Evolutionary conservation across 1,140 invertebrate genomes (phyloP).

Genomic region (Ceratina japonica): DNA sequence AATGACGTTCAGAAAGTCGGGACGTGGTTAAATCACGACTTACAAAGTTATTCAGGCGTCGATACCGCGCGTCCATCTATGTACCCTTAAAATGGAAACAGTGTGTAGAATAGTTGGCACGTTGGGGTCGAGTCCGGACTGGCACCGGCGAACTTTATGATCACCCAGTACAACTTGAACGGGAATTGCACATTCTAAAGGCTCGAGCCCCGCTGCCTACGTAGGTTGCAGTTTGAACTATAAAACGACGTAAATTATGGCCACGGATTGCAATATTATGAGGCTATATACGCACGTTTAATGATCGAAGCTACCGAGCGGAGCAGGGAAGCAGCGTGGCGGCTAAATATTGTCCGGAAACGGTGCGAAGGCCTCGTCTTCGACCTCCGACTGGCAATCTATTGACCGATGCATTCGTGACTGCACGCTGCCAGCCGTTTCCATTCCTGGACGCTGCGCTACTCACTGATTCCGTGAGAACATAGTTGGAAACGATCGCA

Average conservation of each 20-base stretch:
- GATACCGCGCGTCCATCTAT: background rate
- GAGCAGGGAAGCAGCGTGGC: slow-evolving; percentile 41
- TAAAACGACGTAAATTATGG: slow-evolving; percentile 80
- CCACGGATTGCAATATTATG: slow-evolving; percentile 80
- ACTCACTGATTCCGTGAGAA: slow-evolving; percentile 12
- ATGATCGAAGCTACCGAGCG: slow-evolving; percentile 78
- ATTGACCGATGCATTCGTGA: slow-evolving; percentile 59
- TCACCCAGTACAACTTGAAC: slow-evolving; percentile 77
- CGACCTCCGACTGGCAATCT: slow-evolving; percentile 54
- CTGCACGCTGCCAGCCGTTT: slow-evolving; percentile 1
- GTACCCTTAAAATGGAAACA: slow-evolving; percentile 22
- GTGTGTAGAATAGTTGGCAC: slow-evolving; percentile 10
- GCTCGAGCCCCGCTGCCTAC: slow-evolving; percentile 69
- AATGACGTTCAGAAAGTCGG: too few relatives aligned
- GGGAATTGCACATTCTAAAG: slow-evolving; percentile 76
- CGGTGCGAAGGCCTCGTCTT: slow-evolving; percentile 57
- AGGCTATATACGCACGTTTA: slow-evolving; percentile 80
- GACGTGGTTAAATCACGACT: background rate
- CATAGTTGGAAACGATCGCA: background rate
- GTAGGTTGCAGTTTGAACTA: slow-evolving; percentile 78
- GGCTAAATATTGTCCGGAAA: slow-evolving; percentile 76
- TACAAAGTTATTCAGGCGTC: background rate
- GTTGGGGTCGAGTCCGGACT: slow-evolving; percentile 23
- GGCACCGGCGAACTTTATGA: slow-evolving; percentile 72
- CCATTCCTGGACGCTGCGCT: slow-evolving; percentile 5